Conservation (phyloP, 2,113 vertebrate species). For the Nesoenas mayeri region DNA sequence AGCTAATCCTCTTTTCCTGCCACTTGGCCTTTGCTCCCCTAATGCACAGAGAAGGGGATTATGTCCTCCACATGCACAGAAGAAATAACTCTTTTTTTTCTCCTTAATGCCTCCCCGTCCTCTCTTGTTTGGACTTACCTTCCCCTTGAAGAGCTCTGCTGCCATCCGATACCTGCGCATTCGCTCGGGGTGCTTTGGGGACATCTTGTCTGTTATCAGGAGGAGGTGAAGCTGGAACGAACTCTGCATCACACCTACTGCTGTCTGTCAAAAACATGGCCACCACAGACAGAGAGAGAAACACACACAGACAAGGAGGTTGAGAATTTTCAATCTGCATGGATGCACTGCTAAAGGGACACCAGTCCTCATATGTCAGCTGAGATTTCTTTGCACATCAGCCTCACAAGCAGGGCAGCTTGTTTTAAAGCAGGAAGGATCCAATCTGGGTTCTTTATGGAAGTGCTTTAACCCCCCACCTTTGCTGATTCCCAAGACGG, state of each 20-base stretch:
- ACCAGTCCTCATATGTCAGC: background rate
- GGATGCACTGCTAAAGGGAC: background rate
- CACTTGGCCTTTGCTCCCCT: background rate
- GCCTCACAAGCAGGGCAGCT: background rate
- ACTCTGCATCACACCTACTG: conserved; percentile 86
- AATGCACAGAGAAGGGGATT: background rate
- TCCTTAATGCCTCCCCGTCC: background rate
- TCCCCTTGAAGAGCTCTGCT: conserved; percentile 82
- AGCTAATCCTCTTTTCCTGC: background rate
- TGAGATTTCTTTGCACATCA: background rate
- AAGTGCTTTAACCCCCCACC: background rate
- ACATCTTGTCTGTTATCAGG: conserved; percentile 84
- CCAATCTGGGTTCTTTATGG: background rate
- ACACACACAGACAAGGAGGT: background rate
- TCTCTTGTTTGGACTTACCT: conserved; percentile 75
- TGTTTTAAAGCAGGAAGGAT: background rate
- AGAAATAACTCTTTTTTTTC: background rate
- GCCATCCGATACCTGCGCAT: conserved; percentile 67
- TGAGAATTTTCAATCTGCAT: background rate
- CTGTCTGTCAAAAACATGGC: conserved; percentile 71
- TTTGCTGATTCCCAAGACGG: background rate
- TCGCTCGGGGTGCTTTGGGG: conserved; percentile 71
- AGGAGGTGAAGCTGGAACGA: conserved; percentile 84
- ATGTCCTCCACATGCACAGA: background rate
- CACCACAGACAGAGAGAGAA: background rate